Evolutionary conservation across 2,888 invertebrate species (phyloP).

Genomic region (Plagodis dolabraria): DNA sequence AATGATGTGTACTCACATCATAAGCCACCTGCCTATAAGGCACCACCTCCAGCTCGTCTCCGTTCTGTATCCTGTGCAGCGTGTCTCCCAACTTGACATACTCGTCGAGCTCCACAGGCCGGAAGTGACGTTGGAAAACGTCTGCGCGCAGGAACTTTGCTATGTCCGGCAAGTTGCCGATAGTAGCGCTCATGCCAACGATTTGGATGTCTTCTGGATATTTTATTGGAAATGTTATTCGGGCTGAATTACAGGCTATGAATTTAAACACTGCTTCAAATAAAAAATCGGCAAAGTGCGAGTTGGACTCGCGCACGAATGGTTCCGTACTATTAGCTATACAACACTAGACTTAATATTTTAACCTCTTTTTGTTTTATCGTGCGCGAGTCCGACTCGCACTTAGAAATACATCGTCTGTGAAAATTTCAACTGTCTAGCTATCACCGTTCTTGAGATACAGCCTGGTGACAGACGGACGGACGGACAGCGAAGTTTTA

Average conservation of each 20-base stretch:
- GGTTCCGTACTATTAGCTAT: too few relatives aligned
- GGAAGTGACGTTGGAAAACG: constrained; percentile 92
- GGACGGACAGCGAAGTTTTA: too few relatives aligned
- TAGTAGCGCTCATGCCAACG: constrained; percentile 98
- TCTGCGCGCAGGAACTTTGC: constrained; percentile 92
- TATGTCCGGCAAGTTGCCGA: constrained; percentile 94
- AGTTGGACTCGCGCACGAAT: too few relatives aligned
- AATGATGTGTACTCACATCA: constrained; percentile 57
- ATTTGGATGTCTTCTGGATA: constrained; percentile 88
- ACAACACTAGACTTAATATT: too few relatives aligned
- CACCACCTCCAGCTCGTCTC: constrained; percentile 52
- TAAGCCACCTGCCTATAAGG: constrained; percentile 59
- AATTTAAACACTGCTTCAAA: too few relatives aligned
- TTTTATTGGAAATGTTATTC: not conserved
- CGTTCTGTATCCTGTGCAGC: constrained; percentile 71
- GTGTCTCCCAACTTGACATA: constrained; percentile 89
- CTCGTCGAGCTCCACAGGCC: constrained; percentile 94
- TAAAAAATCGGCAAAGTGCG: too few relatives aligned
- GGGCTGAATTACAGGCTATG: not conserved
- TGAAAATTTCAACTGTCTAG: too few relatives aligned
- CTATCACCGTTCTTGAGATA: too few relatives aligned
- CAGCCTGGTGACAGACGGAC: too few relatives aligned
- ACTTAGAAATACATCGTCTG: too few relatives aligned
- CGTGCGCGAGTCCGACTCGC: too few relatives aligned
- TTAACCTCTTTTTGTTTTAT: too few relatives aligned